These are phyloP conservation scores for Drosophila mulleri DNA, from an alignment of 2,888 invertebrate species.

Conservation along the genomic window DNA sequence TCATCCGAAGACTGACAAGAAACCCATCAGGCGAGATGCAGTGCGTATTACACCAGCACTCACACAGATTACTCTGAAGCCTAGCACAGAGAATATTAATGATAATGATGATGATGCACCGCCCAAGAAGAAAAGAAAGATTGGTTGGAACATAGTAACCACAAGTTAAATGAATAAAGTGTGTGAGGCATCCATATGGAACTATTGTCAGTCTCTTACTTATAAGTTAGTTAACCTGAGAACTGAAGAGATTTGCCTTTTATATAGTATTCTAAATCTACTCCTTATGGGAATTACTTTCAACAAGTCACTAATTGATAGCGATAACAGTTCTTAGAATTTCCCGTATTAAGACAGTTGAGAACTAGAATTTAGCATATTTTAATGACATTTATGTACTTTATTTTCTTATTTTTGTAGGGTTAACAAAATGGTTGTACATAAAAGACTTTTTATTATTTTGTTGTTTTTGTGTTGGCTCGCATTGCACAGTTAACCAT, in stretches of 20 bases:
- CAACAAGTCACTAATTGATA: too few species aligned
- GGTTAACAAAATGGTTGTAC: constrained; percentile 73
- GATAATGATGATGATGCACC: not conserved
- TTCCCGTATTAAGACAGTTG: too few species aligned
- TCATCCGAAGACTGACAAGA: fast-evolving
- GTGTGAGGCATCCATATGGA: too few species aligned
- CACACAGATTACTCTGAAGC: not conserved
- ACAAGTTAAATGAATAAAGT: not conserved
- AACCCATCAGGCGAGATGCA: not conserved
- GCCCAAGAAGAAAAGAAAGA: not conserved
- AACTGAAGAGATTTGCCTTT: not conserved
- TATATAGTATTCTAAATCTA: not conserved
- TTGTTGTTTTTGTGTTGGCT: constrained; percentile 33
- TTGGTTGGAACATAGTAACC: not conserved
- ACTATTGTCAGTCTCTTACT: not conserved
- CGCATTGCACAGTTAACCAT: constrained; percentile 38
- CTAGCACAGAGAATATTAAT: not conserved
- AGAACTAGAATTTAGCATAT: constrained; percentile 16
- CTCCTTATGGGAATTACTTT: not conserved
- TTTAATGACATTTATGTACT: constrained; percentile 72
- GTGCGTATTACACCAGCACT: not conserved
- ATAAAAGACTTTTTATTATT: constrained; percentile 61
- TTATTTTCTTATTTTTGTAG: constrained; percentile 58
- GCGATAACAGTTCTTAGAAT: not conserved
- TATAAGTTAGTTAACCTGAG: not conserved